Evolutionary conservation across 2,113 vertebrate genomes (phyloP), one percentile per base, ranked within the genome.

Genomic region (Herpetotheres cachinnans): DNA sequence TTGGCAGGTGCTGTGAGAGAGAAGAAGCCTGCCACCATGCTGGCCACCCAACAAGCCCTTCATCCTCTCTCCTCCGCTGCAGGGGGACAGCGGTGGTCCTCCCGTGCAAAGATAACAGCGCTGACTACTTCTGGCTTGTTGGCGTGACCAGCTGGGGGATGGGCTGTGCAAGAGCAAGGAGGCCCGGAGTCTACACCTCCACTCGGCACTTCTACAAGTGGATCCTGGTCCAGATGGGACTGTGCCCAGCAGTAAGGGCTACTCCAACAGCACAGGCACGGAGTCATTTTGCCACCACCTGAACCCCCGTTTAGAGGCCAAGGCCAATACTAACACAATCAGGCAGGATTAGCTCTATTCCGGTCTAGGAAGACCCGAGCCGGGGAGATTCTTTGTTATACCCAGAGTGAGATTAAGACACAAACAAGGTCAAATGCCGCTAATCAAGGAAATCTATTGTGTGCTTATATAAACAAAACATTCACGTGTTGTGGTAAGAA

Each of bases 71-170:
- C 25, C 9, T 66, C 26, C 24, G 4, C 74, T 71, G 54, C 86
- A 96, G 93, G 93, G 90, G 0, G 93, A 96, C 86, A 93, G 83
- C 3, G 58, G 87, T 20, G 95, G 93, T n/a, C n/a, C n/a, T n/a
- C n/a, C n/a, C n/a, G n/a, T n/a, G 16, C 84, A 82, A 93, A 74
- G 84, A 93, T 1, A 85, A 56, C 54, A 56, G 1, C 2, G 42
- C 50, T 27, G 47, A 84, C 47, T 56, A 72, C 82, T 95, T 82
- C 65, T 95, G 94, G 94, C 82, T 95, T 5, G 76, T 95, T 9
- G 90, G 94, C 52, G 86, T 90, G 54, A 95, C 90, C 71, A 95
- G 90, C 86, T 90, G 87, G 91, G 87, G 91, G 15, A 58, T 9
- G 42, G 82, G 77, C 71, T 93, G 90, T 6, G 59, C 34, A 10